phyloP scores from a whole-genome alignment of 2,797 vertebrate genomes.

The Acanthornis magna region DNA sequence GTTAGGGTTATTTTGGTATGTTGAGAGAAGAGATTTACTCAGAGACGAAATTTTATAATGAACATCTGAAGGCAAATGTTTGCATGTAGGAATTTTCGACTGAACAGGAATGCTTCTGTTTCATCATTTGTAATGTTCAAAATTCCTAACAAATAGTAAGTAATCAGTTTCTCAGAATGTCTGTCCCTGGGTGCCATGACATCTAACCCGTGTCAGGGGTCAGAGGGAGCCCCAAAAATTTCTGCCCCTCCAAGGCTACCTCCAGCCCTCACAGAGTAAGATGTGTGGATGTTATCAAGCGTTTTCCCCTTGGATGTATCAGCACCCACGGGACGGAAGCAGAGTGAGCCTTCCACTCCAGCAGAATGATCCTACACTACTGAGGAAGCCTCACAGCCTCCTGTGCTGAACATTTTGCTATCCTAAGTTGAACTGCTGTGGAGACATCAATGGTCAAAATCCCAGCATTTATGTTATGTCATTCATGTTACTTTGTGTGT shows the following conservation, averaged over 20 bases:
- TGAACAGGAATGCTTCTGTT: neutral
- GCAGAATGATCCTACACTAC: neutral
- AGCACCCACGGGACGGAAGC: neutral
- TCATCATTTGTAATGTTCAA: neutral
- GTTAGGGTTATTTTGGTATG: neutral
- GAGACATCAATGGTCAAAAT: neutral
- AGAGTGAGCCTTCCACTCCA: neutral
- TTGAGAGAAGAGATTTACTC: neutral
- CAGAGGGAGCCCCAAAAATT: neutral
- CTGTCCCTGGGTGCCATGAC: neutral
- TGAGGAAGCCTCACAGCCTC: neutral
- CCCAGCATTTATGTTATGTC: neutral
- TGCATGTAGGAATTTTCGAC: neutral
- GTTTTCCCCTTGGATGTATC: neutral
- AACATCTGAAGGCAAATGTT: neutral
- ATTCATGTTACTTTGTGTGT: neutral
- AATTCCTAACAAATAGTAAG: neutral
- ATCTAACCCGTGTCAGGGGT: neutral
- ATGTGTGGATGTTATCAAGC: fast-evolving
- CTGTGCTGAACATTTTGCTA: neutral
- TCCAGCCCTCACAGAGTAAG: neutral
- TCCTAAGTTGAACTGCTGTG: neutral
- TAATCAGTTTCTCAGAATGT: neutral
- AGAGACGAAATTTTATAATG: neutral
- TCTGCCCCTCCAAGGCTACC: neutral